These are phyloP conservation scores for Lysandra coridon DNA, from an alignment of 2,888 invertebrate genomes.

Conservation along the genomic window DNA sequence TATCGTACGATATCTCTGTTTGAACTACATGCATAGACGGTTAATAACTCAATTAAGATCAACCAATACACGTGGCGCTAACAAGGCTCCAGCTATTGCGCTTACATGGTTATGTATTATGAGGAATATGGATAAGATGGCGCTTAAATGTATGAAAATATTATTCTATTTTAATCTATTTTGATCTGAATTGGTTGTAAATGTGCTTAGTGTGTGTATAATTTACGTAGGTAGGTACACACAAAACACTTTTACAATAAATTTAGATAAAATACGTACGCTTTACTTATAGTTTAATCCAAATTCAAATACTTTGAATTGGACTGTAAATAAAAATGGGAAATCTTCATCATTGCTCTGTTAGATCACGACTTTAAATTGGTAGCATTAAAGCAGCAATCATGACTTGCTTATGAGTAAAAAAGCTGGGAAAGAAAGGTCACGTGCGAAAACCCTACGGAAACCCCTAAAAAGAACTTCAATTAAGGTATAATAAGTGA, in stretches of 20 bases:
- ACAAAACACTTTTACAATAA: no score
- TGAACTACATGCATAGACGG: constrained; percentile 14
- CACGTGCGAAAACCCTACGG: not conserved
- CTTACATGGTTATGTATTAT: not conserved
- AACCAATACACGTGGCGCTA: not conserved
- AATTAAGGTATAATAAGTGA: not conserved
- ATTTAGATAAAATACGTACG: no score
- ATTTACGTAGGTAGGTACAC: no score
- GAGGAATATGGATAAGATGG: not conserved
- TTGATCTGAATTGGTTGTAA: not conserved
- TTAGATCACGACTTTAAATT: not conserved
- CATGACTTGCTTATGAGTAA: constrained; percentile 21
- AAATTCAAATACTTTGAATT: no score
- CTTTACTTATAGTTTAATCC: no score
- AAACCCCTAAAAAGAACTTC: not conserved
- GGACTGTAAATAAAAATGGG: no score
- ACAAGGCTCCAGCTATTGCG: not conserved
- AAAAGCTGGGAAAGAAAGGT: not conserved
- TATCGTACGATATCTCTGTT: constrained; percentile 9
- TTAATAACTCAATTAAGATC: constrained; percentile 22
- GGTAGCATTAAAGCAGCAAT: not conserved
- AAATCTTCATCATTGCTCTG: not conserved
- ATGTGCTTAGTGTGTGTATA: no score
- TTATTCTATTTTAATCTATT: not conserved
- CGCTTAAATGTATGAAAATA: not conserved